A percentile compares a stretch with the other conserved stretches of the same genome.
Conservation (phyloP, 2,113 vertebrate species). For the Abramis brama region DNA sequence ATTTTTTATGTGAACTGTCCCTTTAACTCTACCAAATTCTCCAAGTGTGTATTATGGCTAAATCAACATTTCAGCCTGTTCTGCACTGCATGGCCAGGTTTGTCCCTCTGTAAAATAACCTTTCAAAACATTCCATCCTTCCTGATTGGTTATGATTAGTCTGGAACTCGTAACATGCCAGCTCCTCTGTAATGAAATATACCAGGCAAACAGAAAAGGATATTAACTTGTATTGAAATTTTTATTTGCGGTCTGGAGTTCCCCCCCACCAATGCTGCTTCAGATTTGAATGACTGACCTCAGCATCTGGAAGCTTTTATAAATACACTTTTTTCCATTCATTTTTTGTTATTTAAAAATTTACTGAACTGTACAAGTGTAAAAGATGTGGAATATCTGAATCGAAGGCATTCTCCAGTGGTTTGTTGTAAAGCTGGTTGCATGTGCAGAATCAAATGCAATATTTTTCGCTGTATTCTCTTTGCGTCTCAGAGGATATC, state of each 20-base stretch:
- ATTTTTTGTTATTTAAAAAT: slow-evolving; percentile 42
- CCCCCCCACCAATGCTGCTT: slow-evolving; percentile 11
- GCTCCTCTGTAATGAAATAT: slow-evolving; percentile 32
- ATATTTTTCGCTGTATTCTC: slow-evolving; percentile 57
- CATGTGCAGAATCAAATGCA: slow-evolving; percentile 61
- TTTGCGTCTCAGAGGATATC: slow-evolving; percentile 54
- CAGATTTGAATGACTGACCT: slow-evolving; percentile 40
- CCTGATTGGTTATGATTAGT: slow-evolving; percentile 20
- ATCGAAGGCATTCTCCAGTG: slow-evolving; percentile 52
- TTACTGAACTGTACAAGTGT: slow-evolving; percentile 50
- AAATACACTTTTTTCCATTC: neutral
- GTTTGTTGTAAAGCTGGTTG: slow-evolving; percentile 49
- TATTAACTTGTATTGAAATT: slow-evolving; percentile 35
- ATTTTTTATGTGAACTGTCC: neutral
- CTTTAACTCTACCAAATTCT: slow-evolving; percentile 21
- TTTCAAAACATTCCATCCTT: neutral
- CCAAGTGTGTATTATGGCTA: slow-evolving; percentile 10
- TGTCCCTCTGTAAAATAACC: neutral
- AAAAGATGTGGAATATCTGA: slow-evolving; percentile 43
- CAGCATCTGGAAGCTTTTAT: slow-evolving; percentile 62
- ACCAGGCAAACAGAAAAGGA: slow-evolving; percentile 43
- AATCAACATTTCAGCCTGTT: slow-evolving; percentile 29
- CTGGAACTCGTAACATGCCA: slow-evolving; percentile 23
- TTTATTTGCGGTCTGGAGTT: slow-evolving; percentile 45
- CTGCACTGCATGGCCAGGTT: neutral